Evolutionary conservation across 2,888 invertebrate species (phyloP).

Genomic region (Harpagoxenus sublaevis): DNA sequence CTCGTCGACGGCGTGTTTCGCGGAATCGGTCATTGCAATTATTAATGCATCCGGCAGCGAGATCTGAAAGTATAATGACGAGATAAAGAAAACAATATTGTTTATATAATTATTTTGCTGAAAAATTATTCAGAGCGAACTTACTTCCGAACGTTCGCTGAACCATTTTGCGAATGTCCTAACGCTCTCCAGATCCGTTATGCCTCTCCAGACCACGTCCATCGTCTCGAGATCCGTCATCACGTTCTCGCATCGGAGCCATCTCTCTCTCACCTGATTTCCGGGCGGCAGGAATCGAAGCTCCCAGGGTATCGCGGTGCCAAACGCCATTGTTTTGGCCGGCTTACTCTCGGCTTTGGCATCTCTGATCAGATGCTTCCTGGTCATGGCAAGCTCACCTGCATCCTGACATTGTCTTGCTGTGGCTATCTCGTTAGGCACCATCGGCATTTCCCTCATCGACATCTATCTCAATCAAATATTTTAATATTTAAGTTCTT

Average conservation of each 20-base stretch:
- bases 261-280: slow-evolving; percentile 87
- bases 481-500: background rate
- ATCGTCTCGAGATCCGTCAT: slow-evolving; percentile 88
- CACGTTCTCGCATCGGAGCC: slow-evolving; percentile 88
- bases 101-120: background rate
- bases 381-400: slow-evolving; percentile 86
- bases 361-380: slow-evolving; percentile 87
- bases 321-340: slow-evolving; percentile 87
- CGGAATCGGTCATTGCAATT: slow-evolving; percentile 45
- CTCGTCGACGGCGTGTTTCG: slow-evolving; percentile 50
- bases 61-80: slow-evolving; percentile 52
- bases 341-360: slow-evolving; percentile 87
- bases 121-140: background rate
- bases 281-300: slow-evolving; percentile 87
- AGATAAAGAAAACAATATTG: background rate
- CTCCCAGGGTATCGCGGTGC: slow-evolving; percentile 87
- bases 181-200: slow-evolving; percentile 87
- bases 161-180: slow-evolving; percentile 80
- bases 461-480: slow-evolving; percentile 82
- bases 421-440: slow-evolving; percentile 88
- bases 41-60: slow-evolving; percentile 59
- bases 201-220: slow-evolving; percentile 89
- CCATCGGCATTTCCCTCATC: slow-evolving; percentile 88
- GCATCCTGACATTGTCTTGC: slow-evolving; percentile 87
- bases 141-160: slow-evolving; percentile 70